These are phyloP conservation scores for Melanocharis versteri DNA, from an alignment of 2,113 vertebrate genomes.

Conservation along the genomic window DNA sequence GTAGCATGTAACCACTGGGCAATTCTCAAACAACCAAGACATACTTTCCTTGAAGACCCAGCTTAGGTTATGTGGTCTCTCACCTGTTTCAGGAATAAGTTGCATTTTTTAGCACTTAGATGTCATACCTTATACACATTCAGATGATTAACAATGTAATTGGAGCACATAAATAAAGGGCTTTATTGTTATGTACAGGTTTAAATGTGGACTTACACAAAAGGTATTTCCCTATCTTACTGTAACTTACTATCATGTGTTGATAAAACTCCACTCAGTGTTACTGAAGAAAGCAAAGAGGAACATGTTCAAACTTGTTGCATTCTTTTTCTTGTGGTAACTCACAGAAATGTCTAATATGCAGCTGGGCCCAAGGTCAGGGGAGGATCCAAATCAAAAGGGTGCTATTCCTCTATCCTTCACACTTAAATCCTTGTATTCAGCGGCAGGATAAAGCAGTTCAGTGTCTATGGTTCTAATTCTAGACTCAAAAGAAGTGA, in stretches of 20 bases:
- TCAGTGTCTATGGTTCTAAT: neutral
- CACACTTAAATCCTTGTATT: neutral
- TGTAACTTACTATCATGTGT: neutral
- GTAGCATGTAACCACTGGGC: neutral
- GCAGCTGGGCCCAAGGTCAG: neutral
- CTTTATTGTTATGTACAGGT: neutral
- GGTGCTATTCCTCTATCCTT: neutral
- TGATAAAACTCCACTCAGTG: neutral
- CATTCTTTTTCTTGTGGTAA: neutral
- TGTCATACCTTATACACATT: neutral
- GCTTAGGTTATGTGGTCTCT: neutral
- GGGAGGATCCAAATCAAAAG: neutral
- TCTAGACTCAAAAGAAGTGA: neutral
- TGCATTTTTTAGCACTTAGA: neutral
- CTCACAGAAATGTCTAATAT: neutral
- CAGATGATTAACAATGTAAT: neutral
- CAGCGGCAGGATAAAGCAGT: neutral
- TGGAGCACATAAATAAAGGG: neutral
- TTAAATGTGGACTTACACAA: neutral
- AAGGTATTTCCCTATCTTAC: neutral
- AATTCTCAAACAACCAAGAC: neutral
- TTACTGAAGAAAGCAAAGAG: neutral
- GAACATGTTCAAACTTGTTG: neutral
- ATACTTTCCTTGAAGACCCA: neutral
- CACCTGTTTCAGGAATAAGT: neutral